These are phyloP conservation scores for Thecocarcelia acutangulata DNA, from an alignment of 2,888 invertebrate genomes.

Conservation along the genomic window DNA sequence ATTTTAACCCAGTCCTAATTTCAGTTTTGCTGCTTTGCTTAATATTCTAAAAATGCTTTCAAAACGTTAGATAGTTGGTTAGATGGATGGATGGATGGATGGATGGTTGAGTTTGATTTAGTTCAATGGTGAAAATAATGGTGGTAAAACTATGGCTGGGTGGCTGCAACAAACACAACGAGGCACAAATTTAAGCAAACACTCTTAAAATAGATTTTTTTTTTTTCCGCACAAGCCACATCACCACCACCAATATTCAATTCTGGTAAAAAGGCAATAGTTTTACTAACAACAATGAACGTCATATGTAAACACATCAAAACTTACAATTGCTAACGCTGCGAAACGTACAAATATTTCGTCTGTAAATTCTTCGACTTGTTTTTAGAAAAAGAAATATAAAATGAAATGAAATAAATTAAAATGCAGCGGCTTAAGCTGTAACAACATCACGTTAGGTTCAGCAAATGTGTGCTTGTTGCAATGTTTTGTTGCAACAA, in stretches of 20 bases:
- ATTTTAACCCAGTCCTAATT: slow-evolving; percentile 7
- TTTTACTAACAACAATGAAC: slow-evolving; percentile 62
- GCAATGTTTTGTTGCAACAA: slow-evolving; percentile 34
- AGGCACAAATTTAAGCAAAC: slow-evolving; percentile 39
- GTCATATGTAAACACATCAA: slow-evolving; percentile 63
- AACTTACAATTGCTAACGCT: slow-evolving; percentile 40
- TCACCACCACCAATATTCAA: slow-evolving; percentile 33
- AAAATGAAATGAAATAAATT: slow-evolving; percentile 58
- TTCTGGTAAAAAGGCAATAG: slow-evolving; percentile 45
- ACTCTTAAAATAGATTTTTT: slow-evolving; percentile 24
- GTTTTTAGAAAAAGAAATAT: slow-evolving; percentile 8
- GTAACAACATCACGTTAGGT: slow-evolving; percentile 66
- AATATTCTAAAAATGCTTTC: slow-evolving; percentile 65
- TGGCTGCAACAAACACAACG: slow-evolving; percentile 34
- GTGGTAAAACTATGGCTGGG: slow-evolving; percentile 48
- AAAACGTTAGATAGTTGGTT: slow-evolving; percentile 56
- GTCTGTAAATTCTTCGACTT: slow-evolving; percentile 51
- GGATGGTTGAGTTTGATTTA: slow-evolving; percentile 37
- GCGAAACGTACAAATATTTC: slow-evolving; percentile 33
- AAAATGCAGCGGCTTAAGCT: slow-evolving; percentile 64
- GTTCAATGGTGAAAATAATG: slow-evolving; percentile 56
- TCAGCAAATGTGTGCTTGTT: slow-evolving; percentile 44
- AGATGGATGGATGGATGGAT: slow-evolving; percentile 48
- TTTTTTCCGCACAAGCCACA: slow-evolving; percentile 37
- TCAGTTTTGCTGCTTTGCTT: slow-evolving; percentile 49